Evolutionary conservation across 2,888 invertebrate genomes (phyloP), one percentile per base, ranked within the genome.

Genomic region (Thera obeliscata): DNA sequence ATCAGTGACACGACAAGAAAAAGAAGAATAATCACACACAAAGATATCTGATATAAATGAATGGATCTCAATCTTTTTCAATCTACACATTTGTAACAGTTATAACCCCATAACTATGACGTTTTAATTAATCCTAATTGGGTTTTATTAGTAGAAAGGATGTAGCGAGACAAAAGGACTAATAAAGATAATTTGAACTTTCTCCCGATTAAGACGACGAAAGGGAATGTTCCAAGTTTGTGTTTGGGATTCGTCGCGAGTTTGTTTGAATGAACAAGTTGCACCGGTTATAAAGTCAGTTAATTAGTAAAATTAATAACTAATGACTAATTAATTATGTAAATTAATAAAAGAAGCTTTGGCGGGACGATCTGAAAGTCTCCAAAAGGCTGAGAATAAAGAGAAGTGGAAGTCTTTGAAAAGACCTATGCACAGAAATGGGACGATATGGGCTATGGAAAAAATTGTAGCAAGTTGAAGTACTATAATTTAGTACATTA

Each of bases 101-200:
- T 38, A 35, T 36, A 56, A 38, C 58, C 22, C 36, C 50, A 7
- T 58, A 46, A 52, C 54, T 46, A 59, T 36, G 48, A 7, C 36
- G 61, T 71, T 70, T 74, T 72, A 70, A 76, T 74, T 70, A 63
- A 52, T 9, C 22, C 61, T 75, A 76, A 76, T 76, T 74, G 71
- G 64, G 67, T 72, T 73, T 75, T 64, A 77, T 76, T 69, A 55
- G 52, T 55, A 9, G 65, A 52, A 74, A 73, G 83, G 84, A 87
- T 88, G 87, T 83, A 85, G 87, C 87, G 85, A 71, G 80, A 78
- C 82, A 69, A 84, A 88, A 84, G 81, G 81, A 80, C 80, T 80
- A 82, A 79, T 82, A 77, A 74, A 71, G 64, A 65, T 66, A 77
- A 81, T 83, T 79, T 68, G 76, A 78, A 78, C 70, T 76, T 77